Conservation (phyloP, 1,140 invertebrate genomes). For the Drosophila prosaltans region DNA sequence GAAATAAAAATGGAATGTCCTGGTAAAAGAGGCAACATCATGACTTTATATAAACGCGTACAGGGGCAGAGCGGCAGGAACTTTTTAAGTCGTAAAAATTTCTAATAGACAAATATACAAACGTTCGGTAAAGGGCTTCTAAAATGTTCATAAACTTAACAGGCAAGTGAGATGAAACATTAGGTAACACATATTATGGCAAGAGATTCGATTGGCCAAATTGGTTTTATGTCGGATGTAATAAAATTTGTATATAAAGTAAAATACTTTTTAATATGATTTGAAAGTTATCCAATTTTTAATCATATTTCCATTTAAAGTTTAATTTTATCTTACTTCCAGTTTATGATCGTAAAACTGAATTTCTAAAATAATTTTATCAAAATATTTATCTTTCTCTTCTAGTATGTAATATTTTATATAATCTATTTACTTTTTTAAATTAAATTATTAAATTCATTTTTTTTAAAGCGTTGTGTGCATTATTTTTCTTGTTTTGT, state of each 20-base stretch:
- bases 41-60: slow-evolving; percentile 27
- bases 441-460: too few species aligned
- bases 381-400: too few species aligned
- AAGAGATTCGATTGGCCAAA: background rate
- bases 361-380: too few species aligned
- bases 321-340: too few species aligned
- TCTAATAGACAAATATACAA: slow-evolving; percentile 12
- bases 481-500: too few species aligned
- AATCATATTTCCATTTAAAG: too few species aligned
- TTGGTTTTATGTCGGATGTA: background rate
- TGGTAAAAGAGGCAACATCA: slow-evolving; percentile 38
- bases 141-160: slow-evolving; percentile 19
- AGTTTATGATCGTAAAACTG: too few species aligned
- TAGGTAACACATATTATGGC: background rate
- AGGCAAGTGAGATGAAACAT: background rate
- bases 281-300: too few species aligned
- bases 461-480: too few species aligned
- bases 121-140: slow-evolving; percentile 23
- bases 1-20: slow-evolving; percentile 36
- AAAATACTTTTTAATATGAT: too few species aligned
- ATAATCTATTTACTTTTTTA: too few species aligned
- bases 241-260: background rate
- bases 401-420: too few species aligned
- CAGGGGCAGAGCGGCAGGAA: slow-evolving; percentile 24
- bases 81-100: slow-evolving; percentile 13